These are phyloP conservation scores for Paracentrotus lividus DNA, from an alignment of 53 echinoderm and acorn worm species.

Conservation along the genomic window DNA sequence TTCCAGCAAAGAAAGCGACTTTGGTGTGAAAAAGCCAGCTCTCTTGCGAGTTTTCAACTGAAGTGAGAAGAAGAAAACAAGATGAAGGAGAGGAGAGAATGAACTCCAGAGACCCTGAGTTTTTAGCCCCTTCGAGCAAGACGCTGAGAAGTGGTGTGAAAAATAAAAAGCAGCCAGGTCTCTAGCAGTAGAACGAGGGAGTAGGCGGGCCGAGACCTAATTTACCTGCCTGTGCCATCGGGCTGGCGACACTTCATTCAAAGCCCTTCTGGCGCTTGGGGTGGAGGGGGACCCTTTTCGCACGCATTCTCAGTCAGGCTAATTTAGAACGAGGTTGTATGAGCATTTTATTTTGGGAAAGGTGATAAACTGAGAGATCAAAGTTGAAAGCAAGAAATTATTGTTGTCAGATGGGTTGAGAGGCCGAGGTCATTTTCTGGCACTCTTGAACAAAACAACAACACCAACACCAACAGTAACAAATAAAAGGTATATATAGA, in stretches of 20 bases:
- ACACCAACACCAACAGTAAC: too few species aligned
- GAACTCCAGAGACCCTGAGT: conserved; percentile 55
- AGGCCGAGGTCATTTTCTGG: neutral
- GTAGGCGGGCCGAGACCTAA: conserved; percentile 64
- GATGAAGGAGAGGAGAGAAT: conserved; percentile 23
- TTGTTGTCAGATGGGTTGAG: conserved; percentile 35
- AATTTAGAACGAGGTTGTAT: conserved; percentile 52
- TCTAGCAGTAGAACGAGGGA: conserved; percentile 11
- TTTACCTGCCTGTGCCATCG: conserved; percentile 69
- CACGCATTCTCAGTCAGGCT: conserved; percentile 48
- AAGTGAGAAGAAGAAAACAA: conserved; percentile 35
- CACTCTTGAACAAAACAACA: neutral
- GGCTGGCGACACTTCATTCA: conserved; percentile 61
- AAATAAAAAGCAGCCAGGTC: neutral
- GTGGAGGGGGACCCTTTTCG: conserved; percentile 50
- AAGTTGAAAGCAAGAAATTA: conserved; percentile 28
- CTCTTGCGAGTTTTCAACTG: conserved; percentile 15
- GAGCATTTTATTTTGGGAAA: conserved; percentile 11
- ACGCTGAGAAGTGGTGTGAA: conserved; percentile 58
- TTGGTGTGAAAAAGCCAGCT: conserved; percentile 67
- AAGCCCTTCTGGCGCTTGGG: conserved; percentile 36
- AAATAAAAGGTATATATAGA: too few species aligned
- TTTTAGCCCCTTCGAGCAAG: conserved; percentile 63
- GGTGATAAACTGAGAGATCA: conserved; percentile 38
- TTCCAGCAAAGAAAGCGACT: conserved; percentile 43